phyloP scores from a whole-genome alignment of 30 jellyfish, hydroid and myxozoan species.

The Cassiopea andromeda region DNA sequence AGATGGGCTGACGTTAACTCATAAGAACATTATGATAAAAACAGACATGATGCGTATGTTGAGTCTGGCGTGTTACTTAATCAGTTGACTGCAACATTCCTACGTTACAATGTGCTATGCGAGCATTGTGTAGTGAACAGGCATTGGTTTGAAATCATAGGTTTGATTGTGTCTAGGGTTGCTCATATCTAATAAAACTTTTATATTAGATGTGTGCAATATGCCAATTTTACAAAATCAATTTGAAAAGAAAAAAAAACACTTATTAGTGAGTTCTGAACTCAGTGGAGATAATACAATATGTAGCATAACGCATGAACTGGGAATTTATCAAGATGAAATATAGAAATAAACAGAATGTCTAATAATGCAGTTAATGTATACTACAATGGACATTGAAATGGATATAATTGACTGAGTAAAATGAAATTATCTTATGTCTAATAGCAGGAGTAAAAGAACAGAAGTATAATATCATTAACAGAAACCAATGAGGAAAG shows the following conservation, averaged over 20 bases:
- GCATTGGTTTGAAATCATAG: not conserved
- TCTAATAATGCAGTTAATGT: not conserved
- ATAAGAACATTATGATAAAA: slow-evolving; percentile 33
- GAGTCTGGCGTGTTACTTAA: slow-evolving; percentile 10
- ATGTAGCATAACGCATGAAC: not conserved
- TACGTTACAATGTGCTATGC: not conserved
- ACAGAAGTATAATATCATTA: not conserved
- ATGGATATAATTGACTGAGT: not conserved
- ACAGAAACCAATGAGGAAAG: not conserved
- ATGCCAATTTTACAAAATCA: not conserved
- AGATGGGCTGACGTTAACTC: slow-evolving; percentile 47
- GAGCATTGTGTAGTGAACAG: not conserved
- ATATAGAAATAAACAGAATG: not conserved
- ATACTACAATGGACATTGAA: not conserved
- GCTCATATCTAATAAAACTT: not conserved
- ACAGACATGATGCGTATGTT: slow-evolving; percentile 51
- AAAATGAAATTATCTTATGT: no score
- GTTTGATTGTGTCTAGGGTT: not conserved
- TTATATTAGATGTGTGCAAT: not conserved
- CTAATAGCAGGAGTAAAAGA: not conserved
- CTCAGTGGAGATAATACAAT: not conserved
- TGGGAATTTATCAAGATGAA: not conserved
- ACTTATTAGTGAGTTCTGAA: not conserved
- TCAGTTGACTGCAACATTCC: not conserved
- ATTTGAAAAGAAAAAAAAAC: not conserved